A percentile compares a stretch with the other conserved stretches of the same genome.
Conservation (phyloP, 2,797 vertebrate species). For the Neosalanx taihuensis region DNA sequence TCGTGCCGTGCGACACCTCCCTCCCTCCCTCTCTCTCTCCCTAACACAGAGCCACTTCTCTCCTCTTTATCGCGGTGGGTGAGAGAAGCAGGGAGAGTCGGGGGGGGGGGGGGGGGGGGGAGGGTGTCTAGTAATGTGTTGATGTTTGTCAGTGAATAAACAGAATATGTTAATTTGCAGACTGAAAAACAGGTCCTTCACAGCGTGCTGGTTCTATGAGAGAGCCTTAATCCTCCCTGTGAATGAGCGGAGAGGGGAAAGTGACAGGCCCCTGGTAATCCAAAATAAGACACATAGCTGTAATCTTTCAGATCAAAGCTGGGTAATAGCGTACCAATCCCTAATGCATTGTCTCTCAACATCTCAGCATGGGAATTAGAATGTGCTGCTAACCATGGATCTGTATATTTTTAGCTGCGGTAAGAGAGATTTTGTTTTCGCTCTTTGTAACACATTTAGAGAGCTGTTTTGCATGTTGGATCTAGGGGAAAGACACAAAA, state of each 20-base stretch:
- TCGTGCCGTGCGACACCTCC: neutral
- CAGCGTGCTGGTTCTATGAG: conserved; percentile 36
- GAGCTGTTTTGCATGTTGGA: conserved; percentile 37
- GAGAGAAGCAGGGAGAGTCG: neutral
- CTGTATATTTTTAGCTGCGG: conserved; percentile 46
- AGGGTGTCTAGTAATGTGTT: conserved; percentile 10
- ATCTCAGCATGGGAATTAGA: conserved; percentile 36
- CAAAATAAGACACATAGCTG: conserved; percentile 41
- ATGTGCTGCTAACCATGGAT: conserved; percentile 35
- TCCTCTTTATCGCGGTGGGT: conserved; percentile 5
- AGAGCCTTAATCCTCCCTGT: conserved; percentile 38
- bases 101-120: neutral
- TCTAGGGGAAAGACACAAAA: conserved; percentile 21
- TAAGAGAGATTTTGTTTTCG: conserved; percentile 15
- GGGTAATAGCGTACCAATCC: conserved; percentile 45
- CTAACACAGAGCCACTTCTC: neutral
- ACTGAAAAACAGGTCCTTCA: conserved; percentile 28
- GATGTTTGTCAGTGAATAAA: conserved; percentile 21
- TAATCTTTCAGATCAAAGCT: conserved; percentile 57
- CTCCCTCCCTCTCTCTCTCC: no score
- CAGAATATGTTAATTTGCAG: conserved; percentile 41
- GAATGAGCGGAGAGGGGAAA: conserved; percentile 37
- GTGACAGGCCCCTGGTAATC: conserved; percentile 38
- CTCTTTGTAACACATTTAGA: conserved; percentile 20
- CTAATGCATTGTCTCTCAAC: conserved; percentile 47